These are phyloP conservation scores for Macropus fuliginosus DNA, from an alignment of 2,797 vertebrate species.

Conservation along the genomic window DNA sequence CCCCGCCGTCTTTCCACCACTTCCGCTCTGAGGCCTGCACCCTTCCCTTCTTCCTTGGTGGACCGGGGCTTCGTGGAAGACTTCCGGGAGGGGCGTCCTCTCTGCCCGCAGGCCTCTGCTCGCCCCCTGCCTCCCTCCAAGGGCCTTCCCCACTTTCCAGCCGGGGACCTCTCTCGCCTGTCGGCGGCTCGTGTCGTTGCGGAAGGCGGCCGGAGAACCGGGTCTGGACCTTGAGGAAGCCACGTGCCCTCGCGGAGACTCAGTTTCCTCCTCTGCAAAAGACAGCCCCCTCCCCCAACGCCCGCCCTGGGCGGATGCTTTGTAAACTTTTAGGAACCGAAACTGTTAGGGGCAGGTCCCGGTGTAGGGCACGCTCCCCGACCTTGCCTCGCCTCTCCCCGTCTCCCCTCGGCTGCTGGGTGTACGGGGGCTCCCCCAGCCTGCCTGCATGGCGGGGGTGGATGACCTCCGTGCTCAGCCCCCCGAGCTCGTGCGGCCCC, in stretches of 20 bases:
- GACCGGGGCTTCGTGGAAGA: accelerated
- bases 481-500: too few species aligned
- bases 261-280: not conserved
- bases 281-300: not conserved
- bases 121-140: accelerated
- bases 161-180: not conserved
- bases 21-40: too few species aligned
- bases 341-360: not conserved
- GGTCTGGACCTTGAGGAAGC: not conserved
- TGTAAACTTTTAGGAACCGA: not conserved
- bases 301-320: not conserved
- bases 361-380: accelerated
- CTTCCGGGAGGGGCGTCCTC: not conserved
- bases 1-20: not conserved
- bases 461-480: too few species aligned
- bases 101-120: too few species aligned
- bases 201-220: not conserved
- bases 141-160: too few species aligned
- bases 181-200: not conserved
- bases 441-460: accelerated
- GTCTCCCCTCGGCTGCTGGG: not conserved
- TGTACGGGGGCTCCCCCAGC: not conserved
- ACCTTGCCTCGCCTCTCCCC: not conserved
- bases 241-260: too few species aligned
- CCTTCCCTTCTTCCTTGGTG: not conserved